Conservation (phyloP, 1,140 invertebrate genomes). For the Psilanteris sp. region DNA sequence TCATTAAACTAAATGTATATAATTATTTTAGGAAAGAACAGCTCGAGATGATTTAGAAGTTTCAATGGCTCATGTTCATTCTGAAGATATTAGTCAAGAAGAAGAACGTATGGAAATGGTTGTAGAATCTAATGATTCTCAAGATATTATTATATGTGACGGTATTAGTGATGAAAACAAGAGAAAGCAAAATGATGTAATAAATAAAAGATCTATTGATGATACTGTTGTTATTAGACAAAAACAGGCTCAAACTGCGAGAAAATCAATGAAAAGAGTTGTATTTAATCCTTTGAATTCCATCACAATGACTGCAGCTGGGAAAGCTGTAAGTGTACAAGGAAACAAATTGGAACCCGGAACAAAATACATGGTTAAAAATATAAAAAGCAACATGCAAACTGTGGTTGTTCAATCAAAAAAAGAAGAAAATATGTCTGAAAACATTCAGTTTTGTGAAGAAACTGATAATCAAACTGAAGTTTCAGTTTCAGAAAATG, state of each 20-base stretch:
- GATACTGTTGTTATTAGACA: slow-evolving; percentile 29
- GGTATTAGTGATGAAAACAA: slow-evolving; percentile 16
- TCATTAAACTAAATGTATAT: too few relatives aligned
- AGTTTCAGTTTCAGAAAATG: slow-evolving; percentile 1
- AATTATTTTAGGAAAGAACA: slow-evolving; percentile 51
- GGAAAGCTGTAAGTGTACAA: slow-evolving; percentile 29
- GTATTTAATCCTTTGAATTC: slow-evolving; percentile 40
- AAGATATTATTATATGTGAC: slow-evolving; percentile 42
- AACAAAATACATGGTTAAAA: slow-evolving; percentile 41
- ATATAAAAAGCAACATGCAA: slow-evolving; percentile 26
- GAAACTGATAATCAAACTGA: slow-evolving; percentile 38
- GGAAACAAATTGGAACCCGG: slow-evolving; percentile 41
- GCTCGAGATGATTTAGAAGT: slow-evolving; percentile 68
- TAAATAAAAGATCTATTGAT: slow-evolving; percentile 12
- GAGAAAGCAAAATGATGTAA: slow-evolving; percentile 25
- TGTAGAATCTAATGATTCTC: slow-evolving; percentile 63
- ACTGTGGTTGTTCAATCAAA: slow-evolving; percentile 35
- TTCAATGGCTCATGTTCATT: slow-evolving; percentile 73
- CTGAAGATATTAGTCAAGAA: slow-evolving; percentile 67
- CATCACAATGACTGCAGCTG: slow-evolving; percentile 25
- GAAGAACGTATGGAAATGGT: slow-evolving; percentile 72
- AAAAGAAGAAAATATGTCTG: slow-evolving; percentile 15
- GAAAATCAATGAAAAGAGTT: slow-evolving; percentile 57
- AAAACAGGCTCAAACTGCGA: slow-evolving; percentile 55
- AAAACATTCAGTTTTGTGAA: slow-evolving; percentile 26